Conservation (phyloP, 2,888 invertebrate species). For the Archips xylosteana region DNA sequence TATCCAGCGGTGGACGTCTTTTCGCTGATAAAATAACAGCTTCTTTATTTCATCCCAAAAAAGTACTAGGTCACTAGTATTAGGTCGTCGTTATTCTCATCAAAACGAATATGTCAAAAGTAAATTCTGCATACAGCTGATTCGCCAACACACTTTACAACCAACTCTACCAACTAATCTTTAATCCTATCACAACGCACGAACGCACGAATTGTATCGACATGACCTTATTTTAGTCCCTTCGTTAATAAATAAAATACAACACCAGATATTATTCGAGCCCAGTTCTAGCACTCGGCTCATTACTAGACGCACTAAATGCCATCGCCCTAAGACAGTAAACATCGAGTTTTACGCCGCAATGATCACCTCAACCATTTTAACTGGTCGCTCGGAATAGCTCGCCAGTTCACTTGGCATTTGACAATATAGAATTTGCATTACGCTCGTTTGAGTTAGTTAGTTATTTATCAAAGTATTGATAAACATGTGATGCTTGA, state of each 20-base stretch:
- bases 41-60: too few species aligned
- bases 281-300: constrained; percentile 27
- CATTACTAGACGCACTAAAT: constrained; percentile 63
- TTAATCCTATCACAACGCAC: neutral
- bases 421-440: constrained; percentile 34
- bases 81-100: neutral
- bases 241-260: neutral
- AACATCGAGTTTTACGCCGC: constrained; percentile 56
- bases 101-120: neutral
- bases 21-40: too few species aligned
- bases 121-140: neutral
- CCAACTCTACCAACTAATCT: neutral
- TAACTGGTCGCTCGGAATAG: constrained; percentile 37
- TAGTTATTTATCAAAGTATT: neutral
- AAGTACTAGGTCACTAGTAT: neutral
- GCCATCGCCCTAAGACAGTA: constrained; percentile 53
- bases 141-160: neutral
- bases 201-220: neutral
- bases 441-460: neutral
- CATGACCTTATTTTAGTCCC: neutral
- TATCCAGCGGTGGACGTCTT: too few species aligned
- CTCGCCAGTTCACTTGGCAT: constrained; percentile 21
- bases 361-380: constrained; percentile 42
- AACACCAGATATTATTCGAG: constrained; percentile 3
- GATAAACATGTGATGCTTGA: neutral